Evolutionary conservation across 2,113 vertebrate species (phyloP), one percentile per base, ranked within the genome.

Genomic region (Rana temporaria): DNA sequence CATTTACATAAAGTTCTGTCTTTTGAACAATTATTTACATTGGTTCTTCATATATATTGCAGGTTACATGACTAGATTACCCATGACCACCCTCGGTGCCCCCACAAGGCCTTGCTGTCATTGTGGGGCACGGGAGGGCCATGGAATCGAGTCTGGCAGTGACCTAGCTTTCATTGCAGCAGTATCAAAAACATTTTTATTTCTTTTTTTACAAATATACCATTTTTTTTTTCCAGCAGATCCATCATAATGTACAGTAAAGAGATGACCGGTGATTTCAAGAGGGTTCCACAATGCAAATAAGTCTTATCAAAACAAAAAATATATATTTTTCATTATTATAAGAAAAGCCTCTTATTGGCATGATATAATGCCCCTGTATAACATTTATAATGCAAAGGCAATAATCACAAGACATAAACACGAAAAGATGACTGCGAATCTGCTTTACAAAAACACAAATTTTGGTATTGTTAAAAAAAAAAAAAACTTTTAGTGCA

Each of bases 111-210:
- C 19, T 30, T 18, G 15, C 22, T 38, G 66, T 16, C 48, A 16
- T 18, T 26, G 8, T 52, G 4, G 11, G 3, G 63, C 2, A 15
- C 15, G 42, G 6, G 9, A 15, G 19, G 53, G 16, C 53, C 42
- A 48, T 48, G 9, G 11, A 53, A 67, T 74, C 18, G 19, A 42
- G 78, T 69, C 78, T 60, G 78, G 78, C 78, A 79, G 78, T 70
- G 78, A 69, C 59, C 52, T n/a, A 79, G 78, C 78, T 79, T 60
- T 69, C 30, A 79, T 79, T 79, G 64, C 78, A 79, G 64, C 24
- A 67, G 62, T 20, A 38, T 32, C 22, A 24, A 42, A 69, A 34
- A 34, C 8, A 22, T 1, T 14, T 0, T n/a, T n/a, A n/a, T 1
- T 64, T 64, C 14, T 34, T 34, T 34, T 48, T 48, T 48, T 48